A percentile compares a stretch with the other conserved stretches of the same genome.
Evolutionary conservation across 2,797 vertebrate genomes (phyloP).

Genomic region (Lepus oiostolus): DNA sequence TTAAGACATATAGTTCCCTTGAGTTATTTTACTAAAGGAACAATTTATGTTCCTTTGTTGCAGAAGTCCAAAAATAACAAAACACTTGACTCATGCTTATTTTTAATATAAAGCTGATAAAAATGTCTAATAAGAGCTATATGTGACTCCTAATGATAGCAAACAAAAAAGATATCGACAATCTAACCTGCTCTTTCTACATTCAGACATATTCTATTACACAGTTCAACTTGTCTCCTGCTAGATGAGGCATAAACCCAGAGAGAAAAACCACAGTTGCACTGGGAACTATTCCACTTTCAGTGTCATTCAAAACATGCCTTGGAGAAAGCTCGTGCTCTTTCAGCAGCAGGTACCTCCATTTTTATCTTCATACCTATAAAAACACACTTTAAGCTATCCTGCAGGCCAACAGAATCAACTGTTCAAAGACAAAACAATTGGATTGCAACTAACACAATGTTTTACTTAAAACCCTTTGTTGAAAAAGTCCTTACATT

Average conservation of each 20-base stretch:
- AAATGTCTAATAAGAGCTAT: slow-evolving; percentile 66
- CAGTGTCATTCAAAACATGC: slow-evolving; percentile 63
- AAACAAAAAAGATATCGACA: slow-evolving; percentile 75
- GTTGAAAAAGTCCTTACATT: slow-evolving; percentile 18
- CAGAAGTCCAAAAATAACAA: neutral
- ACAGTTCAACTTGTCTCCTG: slow-evolving; percentile 82
- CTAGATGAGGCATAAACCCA: slow-evolving; percentile 83
- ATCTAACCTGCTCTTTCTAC: slow-evolving; percentile 74
- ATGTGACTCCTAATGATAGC: slow-evolving; percentile 53
- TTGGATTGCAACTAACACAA: neutral
- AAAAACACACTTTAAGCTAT: slow-evolving; percentile 5
- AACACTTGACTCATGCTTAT: slow-evolving; percentile 66
- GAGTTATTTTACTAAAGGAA: neutral
- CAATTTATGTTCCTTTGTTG: neutral
- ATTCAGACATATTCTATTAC: slow-evolving; percentile 72
- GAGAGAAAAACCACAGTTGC: slow-evolving; percentile 65
- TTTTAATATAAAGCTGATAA: slow-evolving; percentile 55
- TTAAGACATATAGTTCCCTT: neutral
- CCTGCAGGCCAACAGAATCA: slow-evolving; percentile 3
- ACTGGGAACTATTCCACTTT: slow-evolving; percentile 36
- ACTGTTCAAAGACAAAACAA: slow-evolving; percentile 34
- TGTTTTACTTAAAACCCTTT: slow-evolving; percentile 48
- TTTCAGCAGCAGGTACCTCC: slow-evolving; percentile 22
- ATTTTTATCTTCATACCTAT: neutral
- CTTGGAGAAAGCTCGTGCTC: slow-evolving; percentile 47